These are phyloP conservation scores for Chauna torquata DNA, from an alignment of 2,113 vertebrate species.

Conservation along the genomic window DNA sequence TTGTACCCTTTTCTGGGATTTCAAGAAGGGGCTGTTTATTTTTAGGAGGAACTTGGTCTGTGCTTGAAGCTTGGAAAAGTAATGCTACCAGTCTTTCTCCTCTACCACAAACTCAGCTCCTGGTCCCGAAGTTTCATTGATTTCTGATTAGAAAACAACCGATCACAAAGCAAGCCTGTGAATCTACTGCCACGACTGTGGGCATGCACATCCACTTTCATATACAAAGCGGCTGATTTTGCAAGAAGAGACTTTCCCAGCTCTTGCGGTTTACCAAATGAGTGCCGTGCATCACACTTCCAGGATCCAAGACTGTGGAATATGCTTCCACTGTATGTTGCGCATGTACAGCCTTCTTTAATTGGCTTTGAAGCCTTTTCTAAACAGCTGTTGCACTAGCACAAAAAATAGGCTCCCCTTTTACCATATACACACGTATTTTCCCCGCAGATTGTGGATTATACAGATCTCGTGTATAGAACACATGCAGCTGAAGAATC, in stretches of 20 bases:
- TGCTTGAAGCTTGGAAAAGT: background rate
- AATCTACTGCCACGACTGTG: background rate
- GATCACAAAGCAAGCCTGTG: background rate
- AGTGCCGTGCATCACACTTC: background rate
- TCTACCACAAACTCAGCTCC: background rate
- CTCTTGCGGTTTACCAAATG: background rate
- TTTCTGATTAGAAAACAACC: background rate
- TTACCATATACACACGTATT: background rate
- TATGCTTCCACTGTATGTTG: background rate
- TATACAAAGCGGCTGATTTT: background rate
- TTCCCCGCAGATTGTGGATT: background rate
- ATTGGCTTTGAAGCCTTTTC: background rate
- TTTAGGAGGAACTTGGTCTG: background rate
- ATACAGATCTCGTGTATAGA: background rate
- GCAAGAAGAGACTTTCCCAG: background rate
- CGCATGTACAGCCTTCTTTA: background rate
- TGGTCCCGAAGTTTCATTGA: background rate
- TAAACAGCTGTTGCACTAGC: conserved; percentile 9
- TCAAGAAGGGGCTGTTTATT: background rate
- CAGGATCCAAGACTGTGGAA: background rate
- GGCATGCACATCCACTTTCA: background rate
- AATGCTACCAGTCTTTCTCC: background rate
- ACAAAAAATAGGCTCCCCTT: background rate
- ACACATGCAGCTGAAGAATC: background rate
- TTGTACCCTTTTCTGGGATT: background rate